Evolutionary conservation across 1,140 invertebrate genomes (phyloP), one percentile per base, ranked within the genome.

Genomic region (Bombus superbus): DNA sequence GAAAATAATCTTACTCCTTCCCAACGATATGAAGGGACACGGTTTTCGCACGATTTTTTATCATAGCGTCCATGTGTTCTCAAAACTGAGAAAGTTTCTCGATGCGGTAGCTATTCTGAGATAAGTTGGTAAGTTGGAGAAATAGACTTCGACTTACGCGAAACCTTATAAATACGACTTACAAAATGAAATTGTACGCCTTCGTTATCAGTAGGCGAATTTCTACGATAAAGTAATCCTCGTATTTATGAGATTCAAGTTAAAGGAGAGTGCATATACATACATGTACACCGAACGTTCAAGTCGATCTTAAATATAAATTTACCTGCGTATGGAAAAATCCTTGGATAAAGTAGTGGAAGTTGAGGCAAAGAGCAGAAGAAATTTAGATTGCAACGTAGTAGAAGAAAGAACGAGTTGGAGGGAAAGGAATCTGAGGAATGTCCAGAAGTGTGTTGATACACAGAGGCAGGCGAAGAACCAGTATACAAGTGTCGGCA

Each of bases 401-500:
- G 5, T 11, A 32, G 71, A 53, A 75, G 35, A 79, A 81, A 81
- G 78, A 81, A 53, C 11, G 32, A 5, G 22, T 28, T 28, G 42
- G 32, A 9, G 25, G 15, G 42, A 28, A 59, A 53, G 44, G 83
- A 75, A 85, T 85, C 42, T 5, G 25, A 68, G 35, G 79, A 81
- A 85, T 75, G 64, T 77, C 53, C 81, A 73, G 75, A 62, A 86
- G 85, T 47, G 81, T 86, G 80, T 40, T 71, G 80, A 76, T 76
- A 64, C 85, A 53, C 73, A 71, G 8, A 25, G 76, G 53, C 66
- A 35, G 28, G 66, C 28, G 80, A 86, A 86, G 80, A 86, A 86
- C 57, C 83, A 73, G 83, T 74, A 59, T 81, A 85, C 85, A 83
- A 86, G 82, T 87, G 86, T 87, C 82, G 75, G 86, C 76, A 86